A percentile compares a stretch with the other conserved stretches of the same genome.
Conservation (phyloP, 2,797 vertebrate genomes). For the Sebastes vulpes region DNA sequence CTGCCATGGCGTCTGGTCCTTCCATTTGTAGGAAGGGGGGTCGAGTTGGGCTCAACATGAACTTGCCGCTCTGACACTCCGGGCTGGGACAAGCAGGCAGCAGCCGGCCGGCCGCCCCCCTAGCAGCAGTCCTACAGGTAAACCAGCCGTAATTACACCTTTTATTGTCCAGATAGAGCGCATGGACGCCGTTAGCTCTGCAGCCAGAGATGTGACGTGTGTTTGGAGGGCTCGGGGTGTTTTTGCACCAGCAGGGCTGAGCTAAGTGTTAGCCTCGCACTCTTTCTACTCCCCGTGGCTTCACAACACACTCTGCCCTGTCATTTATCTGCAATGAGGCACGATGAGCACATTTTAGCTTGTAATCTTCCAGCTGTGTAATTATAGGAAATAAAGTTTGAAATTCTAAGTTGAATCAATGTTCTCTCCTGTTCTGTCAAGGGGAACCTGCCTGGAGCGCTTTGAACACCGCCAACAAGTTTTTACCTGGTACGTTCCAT, state of each 20-base stretch:
- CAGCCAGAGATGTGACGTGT: slow-evolving; percentile 30
- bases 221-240: slow-evolving; percentile 19
- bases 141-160: slow-evolving; percentile 56
- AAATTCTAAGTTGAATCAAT: slow-evolving; percentile 5
- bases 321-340: slow-evolving; percentile 12
- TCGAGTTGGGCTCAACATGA: slow-evolving; percentile 85
- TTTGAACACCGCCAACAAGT: slow-evolving; percentile 69
- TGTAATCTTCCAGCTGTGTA: background rate
- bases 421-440: slow-evolving; percentile 57
- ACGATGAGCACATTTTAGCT: background rate
- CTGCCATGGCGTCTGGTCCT: slow-evolving; percentile 83
- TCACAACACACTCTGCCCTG: slow-evolving; percentile 12
- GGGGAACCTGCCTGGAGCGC: slow-evolving; percentile 76
- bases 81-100: slow-evolving; percentile 84
- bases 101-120: slow-evolving; percentile 82
- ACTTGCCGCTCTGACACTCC: slow-evolving; percentile 81
- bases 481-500: slow-evolving; percentile 79
- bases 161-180: slow-evolving; percentile 50
- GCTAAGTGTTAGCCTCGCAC: slow-evolving; percentile 29
- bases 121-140: slow-evolving; percentile 83
- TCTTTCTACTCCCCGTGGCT: slow-evolving; percentile 5
- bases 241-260: slow-evolving; percentile 18
- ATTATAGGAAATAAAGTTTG: slow-evolving; percentile 1
- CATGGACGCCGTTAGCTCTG: slow-evolving; percentile 19
- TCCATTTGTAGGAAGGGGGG: slow-evolving; percentile 87